Evolutionary conservation across 1,140 invertebrate genomes (phyloP), one percentile per base, ranked within the genome.

Genomic region (Trinorchestia longiramus): DNA sequence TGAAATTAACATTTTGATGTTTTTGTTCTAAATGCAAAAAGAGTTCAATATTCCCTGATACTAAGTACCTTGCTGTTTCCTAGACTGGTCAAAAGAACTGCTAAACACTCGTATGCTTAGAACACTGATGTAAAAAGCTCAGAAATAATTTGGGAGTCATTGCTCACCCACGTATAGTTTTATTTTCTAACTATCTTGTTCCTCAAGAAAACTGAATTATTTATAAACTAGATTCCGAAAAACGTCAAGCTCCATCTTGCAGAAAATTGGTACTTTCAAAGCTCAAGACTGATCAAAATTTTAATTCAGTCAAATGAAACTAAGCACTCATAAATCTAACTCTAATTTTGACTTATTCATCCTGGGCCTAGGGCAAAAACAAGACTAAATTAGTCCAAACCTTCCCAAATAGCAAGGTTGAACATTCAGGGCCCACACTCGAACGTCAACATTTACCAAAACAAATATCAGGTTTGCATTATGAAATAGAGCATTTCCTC

Each of bases 401-500:
- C 88, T 42, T 43, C 43, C 28, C 88, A 90, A 90, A 90, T 90
- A 90, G 88, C 88, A 90, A 36, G 43, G n/a, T 90, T 41, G n/a
- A 90, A 42, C 88, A 90, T 90, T 43, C 88, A 90, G 43, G 88
- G 43, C 88, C 88, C 88, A 43, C 88, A 90, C 88, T 90, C 88
- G 43, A 41, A 90, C 88, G 88, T 43, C 43, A 43, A 43, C 88
- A 43, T 90, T 90, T 90, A 43, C 92, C 92, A 94, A 94, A 94
- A 94, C 92, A 94, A 94, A 94, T 94, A 94, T 94, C 92, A 94
- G 92, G 92, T 94, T 94, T 94, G 92, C 43, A 94, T 94, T 94
- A 94, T 94, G 92, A 94, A 94, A 94, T 94, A 47, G 92, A 94
- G 92, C 92, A 94, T 94, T 94, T 94, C 92, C 92, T 94, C 92